Evolutionary conservation across 2,797 vertebrate species (phyloP).

Genomic region (Knipowitschia caucasica): DNA sequence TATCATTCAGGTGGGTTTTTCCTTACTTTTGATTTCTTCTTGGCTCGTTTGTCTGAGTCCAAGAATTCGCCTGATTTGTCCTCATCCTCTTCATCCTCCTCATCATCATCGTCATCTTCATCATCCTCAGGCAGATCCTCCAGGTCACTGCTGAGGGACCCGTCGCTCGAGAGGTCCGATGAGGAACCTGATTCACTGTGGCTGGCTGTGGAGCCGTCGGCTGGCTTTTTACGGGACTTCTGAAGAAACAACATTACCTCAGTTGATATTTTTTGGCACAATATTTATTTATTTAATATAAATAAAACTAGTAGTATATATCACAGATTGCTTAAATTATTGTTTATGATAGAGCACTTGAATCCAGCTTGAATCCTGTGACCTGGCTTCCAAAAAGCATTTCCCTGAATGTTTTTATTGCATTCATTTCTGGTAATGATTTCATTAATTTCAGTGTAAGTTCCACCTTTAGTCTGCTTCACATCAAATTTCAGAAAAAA

Average conservation of each 20-base stretch:
- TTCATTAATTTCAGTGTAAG: too few relatives aligned
- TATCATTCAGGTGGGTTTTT: background rate
- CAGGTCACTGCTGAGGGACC: conserved; percentile 93
- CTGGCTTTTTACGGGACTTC: conserved; percentile 88
- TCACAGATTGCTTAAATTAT: too few relatives aligned
- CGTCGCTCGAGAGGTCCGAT: conserved; percentile 93
- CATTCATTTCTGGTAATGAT: too few relatives aligned
- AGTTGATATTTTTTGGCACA: conserved; percentile 7
- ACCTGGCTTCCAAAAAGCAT: too few relatives aligned
- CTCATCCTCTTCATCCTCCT: conserved; percentile 89
- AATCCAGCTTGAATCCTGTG: too few relatives aligned
- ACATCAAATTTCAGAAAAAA: too few relatives aligned
- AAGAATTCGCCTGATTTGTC: conserved; percentile 88
- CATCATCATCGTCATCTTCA: conserved; percentile 88
- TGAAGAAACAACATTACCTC: conserved; percentile 48
- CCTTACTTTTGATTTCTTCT: conserved; percentile 88
- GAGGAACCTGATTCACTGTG: conserved; percentile 94
- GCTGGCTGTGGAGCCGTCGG: conserved; percentile 84
- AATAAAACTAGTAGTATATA: too few relatives aligned
- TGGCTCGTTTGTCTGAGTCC: conserved; percentile 81
- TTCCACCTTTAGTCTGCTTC: too few relatives aligned
- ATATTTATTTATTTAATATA: too few relatives aligned
- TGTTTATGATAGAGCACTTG: too few relatives aligned
- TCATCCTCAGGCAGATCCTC: conserved; percentile 94
- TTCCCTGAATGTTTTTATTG: too few relatives aligned